Evolutionary conservation across 1,140 invertebrate species (phyloP).

Genomic region (Dendrolimus kikuchii): DNA sequence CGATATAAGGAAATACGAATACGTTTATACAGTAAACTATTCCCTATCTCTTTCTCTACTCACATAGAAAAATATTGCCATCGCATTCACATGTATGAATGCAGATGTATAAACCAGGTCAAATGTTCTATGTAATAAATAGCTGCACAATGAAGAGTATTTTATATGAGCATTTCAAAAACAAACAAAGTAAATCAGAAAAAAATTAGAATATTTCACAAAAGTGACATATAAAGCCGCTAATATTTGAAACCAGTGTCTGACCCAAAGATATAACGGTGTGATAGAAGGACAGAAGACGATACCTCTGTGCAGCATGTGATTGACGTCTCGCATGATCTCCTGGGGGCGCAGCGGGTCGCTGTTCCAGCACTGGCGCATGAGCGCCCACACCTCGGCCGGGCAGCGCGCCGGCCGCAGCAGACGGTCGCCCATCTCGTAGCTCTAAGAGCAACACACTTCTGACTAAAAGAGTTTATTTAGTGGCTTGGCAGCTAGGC

Average conservation of each 20-base stretch:
- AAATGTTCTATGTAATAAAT: no score
- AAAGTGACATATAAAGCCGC: neutral
- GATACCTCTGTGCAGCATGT: conserved; percentile 81
- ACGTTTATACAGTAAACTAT: no score
- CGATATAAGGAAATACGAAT: no score
- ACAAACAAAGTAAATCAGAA: no score
- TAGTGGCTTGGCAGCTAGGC: neutral
- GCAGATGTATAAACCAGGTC: no score
- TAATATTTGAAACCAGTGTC: neutral
- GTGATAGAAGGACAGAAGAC: conserved; percentile 24
- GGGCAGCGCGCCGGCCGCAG: conserved; percentile 84
- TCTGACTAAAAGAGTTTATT: neutral
- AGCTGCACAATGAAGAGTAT: no score
- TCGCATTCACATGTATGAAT: no score
- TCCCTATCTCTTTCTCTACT: no score
- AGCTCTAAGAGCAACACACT: conserved; percentile 65
- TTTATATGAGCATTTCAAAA: no score
- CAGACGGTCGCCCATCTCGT: conserved; percentile 81
- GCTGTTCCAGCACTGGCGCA: conserved; percentile 90
- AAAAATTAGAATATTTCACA: neutral
- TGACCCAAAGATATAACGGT: neutral
- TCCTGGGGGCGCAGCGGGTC: conserved; percentile 85
- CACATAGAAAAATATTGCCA: no score
- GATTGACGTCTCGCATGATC: conserved; percentile 87
- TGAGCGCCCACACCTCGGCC: conserved; percentile 85